Conservation (phyloP, 1,140 invertebrate genomes). For the Alviniconcha marisindica region DNA sequence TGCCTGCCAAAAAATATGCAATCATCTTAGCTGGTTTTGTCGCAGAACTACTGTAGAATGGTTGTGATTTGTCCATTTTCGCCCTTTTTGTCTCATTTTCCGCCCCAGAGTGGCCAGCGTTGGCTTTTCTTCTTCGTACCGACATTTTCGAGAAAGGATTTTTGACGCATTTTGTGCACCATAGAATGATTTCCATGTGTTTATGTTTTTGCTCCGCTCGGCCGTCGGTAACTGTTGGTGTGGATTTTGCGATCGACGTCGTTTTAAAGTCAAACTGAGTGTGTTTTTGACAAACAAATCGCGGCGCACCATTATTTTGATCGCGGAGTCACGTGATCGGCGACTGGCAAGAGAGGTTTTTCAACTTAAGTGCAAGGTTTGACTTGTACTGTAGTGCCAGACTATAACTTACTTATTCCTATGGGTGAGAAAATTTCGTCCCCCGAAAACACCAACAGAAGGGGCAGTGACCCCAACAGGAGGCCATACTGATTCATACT, state of each 20-base stretch:
- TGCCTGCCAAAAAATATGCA: too few relatives aligned
- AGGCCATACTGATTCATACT: too few relatives aligned
- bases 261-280: neutral
- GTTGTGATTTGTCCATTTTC: neutral
- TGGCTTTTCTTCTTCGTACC: neutral
- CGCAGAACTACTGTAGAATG: neutral
- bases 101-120: neutral
- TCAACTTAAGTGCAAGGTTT: too few relatives aligned
- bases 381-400: too few relatives aligned
- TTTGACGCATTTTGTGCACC: constrained; percentile 4
- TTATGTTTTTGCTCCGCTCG: neutral
- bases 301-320: neutral
- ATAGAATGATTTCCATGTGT: constrained; percentile 2
- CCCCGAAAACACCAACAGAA: too few relatives aligned
- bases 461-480: too few relatives aligned
- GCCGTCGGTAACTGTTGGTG: neutral
- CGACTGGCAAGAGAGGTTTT: too few relatives aligned
- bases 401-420: too few relatives aligned
- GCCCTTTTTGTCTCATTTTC: neutral
- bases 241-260: too few relatives aligned
- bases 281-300: neutral
- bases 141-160: neutral
- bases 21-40: neutral
- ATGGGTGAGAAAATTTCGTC: too few relatives aligned
- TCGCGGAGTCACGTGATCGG: constrained; percentile 14